These are phyloP conservation scores for Andrena haemorrhoa DNA, from an alignment of 2,888 invertebrate genomes.

Conservation along the genomic window DNA sequence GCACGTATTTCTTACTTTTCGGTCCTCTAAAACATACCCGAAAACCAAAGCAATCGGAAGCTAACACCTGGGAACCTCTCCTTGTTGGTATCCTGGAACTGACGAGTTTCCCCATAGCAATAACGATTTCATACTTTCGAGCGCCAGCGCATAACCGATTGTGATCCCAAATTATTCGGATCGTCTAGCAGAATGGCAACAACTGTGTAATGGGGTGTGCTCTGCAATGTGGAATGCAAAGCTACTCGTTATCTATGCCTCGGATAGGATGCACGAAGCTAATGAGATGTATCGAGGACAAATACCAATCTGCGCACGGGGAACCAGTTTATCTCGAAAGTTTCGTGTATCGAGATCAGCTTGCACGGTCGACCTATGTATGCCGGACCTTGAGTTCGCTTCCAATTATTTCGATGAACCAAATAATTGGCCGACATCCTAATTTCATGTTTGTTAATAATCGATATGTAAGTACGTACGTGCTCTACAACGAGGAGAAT, in stretches of 20 bases:
- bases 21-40: no score
- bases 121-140: background rate
- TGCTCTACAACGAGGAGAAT: background rate
- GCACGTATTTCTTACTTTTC: no score
- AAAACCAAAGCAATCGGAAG: no score
- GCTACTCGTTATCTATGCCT: conserved; percentile 46
- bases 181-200: conserved; percentile 2
- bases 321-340: conserved; percentile 79
- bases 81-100: background rate
- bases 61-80: no score
- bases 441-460: background rate
- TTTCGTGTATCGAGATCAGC: conserved; percentile 73
- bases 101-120: background rate
- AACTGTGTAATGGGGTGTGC: background rate
- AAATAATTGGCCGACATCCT: conserved; percentile 7
- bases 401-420: conserved; percentile 39
- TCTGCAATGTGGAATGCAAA: conserved; percentile 27
- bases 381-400: conserved; percentile 52
- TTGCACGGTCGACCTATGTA: conserved; percentile 67
- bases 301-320: conserved; percentile 76
- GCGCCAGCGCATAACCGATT: background rate
- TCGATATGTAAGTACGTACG: background rate
- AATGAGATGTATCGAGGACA: conserved; percentile 82
- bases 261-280: conserved; percentile 66
- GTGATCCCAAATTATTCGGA: background rate